Conservation (phyloP, 2,113 vertebrate species). For the Capricornis sumatraensis region DNA sequence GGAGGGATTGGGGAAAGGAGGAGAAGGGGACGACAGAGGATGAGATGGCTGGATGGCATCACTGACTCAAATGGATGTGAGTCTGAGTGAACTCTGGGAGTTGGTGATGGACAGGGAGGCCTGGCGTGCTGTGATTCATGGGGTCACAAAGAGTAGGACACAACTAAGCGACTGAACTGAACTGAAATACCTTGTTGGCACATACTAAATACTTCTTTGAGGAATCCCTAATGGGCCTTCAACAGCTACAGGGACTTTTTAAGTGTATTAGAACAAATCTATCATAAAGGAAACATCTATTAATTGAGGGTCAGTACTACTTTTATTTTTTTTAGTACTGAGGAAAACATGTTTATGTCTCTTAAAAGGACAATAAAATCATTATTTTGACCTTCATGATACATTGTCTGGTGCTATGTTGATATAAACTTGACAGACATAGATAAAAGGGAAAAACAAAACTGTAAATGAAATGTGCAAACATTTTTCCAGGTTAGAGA, state of each 20-base stretch:
- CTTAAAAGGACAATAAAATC: not conserved
- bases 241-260: not conserved
- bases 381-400: not conserved
- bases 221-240: not conserved
- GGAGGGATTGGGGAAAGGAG: no score
- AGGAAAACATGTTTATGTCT: not conserved
- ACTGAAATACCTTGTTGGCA: not conserved
- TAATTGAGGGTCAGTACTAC: not conserved
- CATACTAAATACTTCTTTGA: not conserved
- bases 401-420: not conserved
- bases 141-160: no score
- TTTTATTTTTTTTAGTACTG: not conserved
- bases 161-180: no score
- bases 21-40: no score
- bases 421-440: not conserved
- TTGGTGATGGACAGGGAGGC: no score
- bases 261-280: not conserved
- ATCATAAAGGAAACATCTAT: not conserved
- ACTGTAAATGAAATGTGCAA: not conserved
- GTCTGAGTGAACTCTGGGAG: no score
- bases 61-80: accelerated
- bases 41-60: no score
- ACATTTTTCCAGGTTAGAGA: not conserved
- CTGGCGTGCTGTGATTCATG: no score
- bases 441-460: not conserved